Base-by-base conservation (phyloP, 2,113 vertebrate genomes). In the Balaeniceps rex region DNA sequence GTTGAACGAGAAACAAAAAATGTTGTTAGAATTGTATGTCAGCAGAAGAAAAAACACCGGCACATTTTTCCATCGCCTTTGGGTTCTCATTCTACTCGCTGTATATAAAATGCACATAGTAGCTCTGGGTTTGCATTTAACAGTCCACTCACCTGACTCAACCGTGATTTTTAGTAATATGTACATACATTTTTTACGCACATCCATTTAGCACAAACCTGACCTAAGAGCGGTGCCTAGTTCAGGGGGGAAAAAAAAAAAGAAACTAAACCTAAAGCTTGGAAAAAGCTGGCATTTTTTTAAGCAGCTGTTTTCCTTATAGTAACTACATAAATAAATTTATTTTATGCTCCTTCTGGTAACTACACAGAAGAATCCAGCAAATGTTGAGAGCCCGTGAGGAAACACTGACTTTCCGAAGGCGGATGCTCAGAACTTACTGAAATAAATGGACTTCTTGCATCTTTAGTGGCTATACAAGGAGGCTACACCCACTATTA, bases 81-180 rank as follows among this genome's bases (percentile, higher is more conserved):
- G 5, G 12, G 21, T 26, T 77, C 64, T 9, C 29, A 6, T 29
- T 44, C 61, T 31, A 6, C 54, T 15, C 12, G 15, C 26, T 34
- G 21, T 3, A 16, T 12, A 26, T 21, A 16, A 65, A 60, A 19
- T 1, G 6, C 29, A 31, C 0, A 0, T 8, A 8, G 2, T 3
- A 14, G 2, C 69, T 10, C 65, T 2, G 44, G 9, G 34, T 18
- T 89, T n/a, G 18, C 57, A 18, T 28, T 34, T 42, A 70, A 33
- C 29, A 13, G 15, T 9, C 10, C 64, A 11, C 60, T 65, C 34
- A 3, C 19, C 33, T 11, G 19, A 69, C 40, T 4, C 28, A 15
- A 8, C 26, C n/a, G 23, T 33, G 15, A 18, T 34, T 69, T 80
- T 80, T 54, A 22, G 16, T 24, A 47, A 15, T 16, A 44, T 4